These are phyloP conservation scores for Ischnus inquisitorius DNA, from an alignment of 2,888 invertebrate species.

Conservation along the genomic window DNA sequence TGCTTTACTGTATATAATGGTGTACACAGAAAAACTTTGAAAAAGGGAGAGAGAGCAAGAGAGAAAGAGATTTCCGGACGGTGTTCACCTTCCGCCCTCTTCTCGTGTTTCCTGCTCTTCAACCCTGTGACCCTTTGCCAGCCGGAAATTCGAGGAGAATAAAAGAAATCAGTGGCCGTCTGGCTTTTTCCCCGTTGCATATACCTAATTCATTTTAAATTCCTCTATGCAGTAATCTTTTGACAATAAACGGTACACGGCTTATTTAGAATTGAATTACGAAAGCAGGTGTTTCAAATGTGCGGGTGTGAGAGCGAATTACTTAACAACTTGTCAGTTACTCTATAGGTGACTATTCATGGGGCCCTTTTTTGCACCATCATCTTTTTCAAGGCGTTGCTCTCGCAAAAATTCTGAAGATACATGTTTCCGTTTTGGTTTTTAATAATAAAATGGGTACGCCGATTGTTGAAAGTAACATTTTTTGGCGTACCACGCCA, in stretches of 20 bases:
- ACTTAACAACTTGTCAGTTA: conserved; percentile 7
- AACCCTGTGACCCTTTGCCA: conserved; percentile 47
- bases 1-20: conserved; percentile 59
- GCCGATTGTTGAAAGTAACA: no score
- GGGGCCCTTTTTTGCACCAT: no score
- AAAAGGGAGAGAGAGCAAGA: conserved; percentile 44
- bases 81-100: conserved; percentile 62
- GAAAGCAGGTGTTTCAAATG: conserved; percentile 14
- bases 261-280: conserved; percentile 10
- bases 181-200: conserved; percentile 29
- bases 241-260: conserved; percentile 25
- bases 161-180: conserved; percentile 58
- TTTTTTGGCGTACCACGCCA: no score
- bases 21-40: conserved; percentile 58
- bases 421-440: no score
- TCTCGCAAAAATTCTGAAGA: no score
- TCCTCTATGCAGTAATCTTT: conserved; percentile 24
- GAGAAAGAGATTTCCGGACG: conserved; percentile 67
- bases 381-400: no score
- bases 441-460: no score
- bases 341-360: no score
- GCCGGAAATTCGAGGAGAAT: conserved; percentile 57
- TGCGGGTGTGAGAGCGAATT: background rate
- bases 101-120: conserved; percentile 50
- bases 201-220: conserved; percentile 31